phyloP scores from a whole-genome alignment of 2,113 vertebrate genomes.

The Malaclemys terrapin region DNA sequence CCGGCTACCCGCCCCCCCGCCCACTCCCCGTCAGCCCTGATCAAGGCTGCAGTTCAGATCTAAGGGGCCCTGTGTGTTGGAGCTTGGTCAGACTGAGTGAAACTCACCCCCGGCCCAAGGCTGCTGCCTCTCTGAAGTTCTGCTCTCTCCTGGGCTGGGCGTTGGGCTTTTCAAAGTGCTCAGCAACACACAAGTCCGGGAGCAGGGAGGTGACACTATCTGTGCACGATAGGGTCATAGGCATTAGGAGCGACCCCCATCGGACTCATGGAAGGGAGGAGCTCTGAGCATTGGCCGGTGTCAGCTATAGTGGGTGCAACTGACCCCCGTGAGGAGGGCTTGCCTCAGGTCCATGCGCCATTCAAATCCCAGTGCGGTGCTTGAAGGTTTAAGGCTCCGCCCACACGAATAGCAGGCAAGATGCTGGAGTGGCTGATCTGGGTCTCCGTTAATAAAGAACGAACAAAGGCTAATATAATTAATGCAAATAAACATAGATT shows the following conservation, averaged over 20 bases:
- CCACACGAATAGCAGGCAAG: neutral
- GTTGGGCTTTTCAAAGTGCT: neutral
- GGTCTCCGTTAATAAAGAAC: too few relatives aligned
- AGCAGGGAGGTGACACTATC: neutral
- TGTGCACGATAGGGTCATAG: neutral
- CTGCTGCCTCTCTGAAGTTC: too few relatives aligned
- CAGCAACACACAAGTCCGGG: neutral
- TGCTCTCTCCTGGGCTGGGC: too few relatives aligned
- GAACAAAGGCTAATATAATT: too few relatives aligned
- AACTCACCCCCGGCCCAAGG: too few relatives aligned
- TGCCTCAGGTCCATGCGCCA: rapidly evolving
- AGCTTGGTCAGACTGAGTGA: too few relatives aligned
- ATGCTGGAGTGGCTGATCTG: too few relatives aligned
- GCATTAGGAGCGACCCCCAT: rapidly evolving
- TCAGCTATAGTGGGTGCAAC: neutral
- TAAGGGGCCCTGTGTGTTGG: too few relatives aligned
- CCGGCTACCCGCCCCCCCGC: too few relatives aligned
- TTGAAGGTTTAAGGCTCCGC: neutral
- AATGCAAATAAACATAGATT: too few relatives aligned
- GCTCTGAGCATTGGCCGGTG: neutral
- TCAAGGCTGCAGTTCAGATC: neutral
- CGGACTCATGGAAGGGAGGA: rapidly evolving
- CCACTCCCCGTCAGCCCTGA: neutral
- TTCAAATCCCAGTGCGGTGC: neutral
- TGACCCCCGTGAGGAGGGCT: rapidly evolving